Conservation (phyloP, 92 coral and sea anemone species). For the Porites lobata region DNA sequence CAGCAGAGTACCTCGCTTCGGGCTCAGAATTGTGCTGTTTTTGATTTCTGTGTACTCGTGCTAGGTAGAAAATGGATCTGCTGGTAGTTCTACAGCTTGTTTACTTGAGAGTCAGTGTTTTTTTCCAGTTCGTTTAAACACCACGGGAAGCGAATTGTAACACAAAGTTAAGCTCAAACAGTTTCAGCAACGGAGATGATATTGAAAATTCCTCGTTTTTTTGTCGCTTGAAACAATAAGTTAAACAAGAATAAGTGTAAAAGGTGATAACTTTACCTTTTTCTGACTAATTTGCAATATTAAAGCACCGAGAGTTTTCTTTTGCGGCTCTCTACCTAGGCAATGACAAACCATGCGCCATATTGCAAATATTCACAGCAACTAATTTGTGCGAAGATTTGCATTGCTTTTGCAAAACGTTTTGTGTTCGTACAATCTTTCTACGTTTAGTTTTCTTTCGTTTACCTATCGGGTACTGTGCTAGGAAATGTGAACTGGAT, state of each 20-base stretch:
- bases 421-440: not conserved
- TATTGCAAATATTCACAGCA: conserved; percentile 12
- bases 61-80: not conserved
- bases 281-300: not conserved
- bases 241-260: not conserved
- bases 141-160: conserved; percentile 25
- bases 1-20: not conserved
- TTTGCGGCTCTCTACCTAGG: conserved; percentile 36
- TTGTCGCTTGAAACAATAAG: not conserved
- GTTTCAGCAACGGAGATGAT: not conserved
- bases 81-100: not conserved
- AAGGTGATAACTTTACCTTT: not conserved
- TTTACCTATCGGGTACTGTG: too few relatives aligned
- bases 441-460: not conserved
- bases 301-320: not conserved
- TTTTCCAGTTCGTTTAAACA: conserved; percentile 6
- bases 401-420: not conserved
- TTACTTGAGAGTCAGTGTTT: not conserved
- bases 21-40: not conserved
- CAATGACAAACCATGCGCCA: conserved; percentile 25
- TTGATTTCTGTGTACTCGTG: not conserved
- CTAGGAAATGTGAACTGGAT: not conserved
- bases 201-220: conserved; percentile 5
- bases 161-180: not conserved
- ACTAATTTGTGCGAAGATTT: not conserved